Percentiles rank a stretch among this genome's conserved stretches.
These are phyloP conservation scores for Pristionchus fissidentatus DNA, from an alignment of 2,888 invertebrate genomes.

Conservation along the genomic window DNA sequence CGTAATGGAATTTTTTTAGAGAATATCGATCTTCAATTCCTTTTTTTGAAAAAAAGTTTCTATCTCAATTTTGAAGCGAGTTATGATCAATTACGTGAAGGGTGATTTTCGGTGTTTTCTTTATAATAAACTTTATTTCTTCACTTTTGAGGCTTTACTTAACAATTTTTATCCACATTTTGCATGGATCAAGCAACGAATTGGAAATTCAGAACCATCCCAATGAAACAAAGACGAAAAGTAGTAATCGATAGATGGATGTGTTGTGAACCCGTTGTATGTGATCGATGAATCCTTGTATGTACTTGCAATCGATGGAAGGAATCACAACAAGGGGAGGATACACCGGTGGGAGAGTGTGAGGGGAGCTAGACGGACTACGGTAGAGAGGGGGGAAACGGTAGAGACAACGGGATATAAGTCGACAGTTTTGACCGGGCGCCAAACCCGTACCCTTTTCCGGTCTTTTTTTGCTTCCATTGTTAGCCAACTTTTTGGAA, in stretches of 20 bases:
- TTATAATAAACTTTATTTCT: too few species aligned
- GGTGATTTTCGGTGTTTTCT: too few species aligned
- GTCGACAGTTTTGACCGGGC: too few species aligned
- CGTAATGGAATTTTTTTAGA: too few species aligned
- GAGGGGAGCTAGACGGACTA: not conserved
- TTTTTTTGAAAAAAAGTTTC: too few species aligned
- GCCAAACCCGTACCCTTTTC: too few species aligned
- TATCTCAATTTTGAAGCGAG: too few species aligned
- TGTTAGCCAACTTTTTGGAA: too few species aligned
- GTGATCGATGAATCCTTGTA: constrained; percentile 5
- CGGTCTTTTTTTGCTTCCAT: too few species aligned
- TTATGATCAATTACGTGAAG: too few species aligned
- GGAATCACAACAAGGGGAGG: not conserved
- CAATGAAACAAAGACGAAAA: not conserved
- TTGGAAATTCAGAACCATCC: not conserved
- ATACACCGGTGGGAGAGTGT: not conserved
- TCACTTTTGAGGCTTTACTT: too few species aligned
- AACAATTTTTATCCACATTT: not conserved
- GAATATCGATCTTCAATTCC: too few species aligned
- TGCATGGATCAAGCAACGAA: not conserved
- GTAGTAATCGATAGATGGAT: constrained; percentile 14
- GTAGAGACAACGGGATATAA: not conserved
- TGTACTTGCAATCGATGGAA: constrained; percentile 22
- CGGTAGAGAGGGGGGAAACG: not conserved
- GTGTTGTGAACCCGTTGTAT: constrained; percentile 20